Base-by-base conservation (phyloP, 2,888 invertebrate genomes). In the Lutraria lutraria region DNA sequence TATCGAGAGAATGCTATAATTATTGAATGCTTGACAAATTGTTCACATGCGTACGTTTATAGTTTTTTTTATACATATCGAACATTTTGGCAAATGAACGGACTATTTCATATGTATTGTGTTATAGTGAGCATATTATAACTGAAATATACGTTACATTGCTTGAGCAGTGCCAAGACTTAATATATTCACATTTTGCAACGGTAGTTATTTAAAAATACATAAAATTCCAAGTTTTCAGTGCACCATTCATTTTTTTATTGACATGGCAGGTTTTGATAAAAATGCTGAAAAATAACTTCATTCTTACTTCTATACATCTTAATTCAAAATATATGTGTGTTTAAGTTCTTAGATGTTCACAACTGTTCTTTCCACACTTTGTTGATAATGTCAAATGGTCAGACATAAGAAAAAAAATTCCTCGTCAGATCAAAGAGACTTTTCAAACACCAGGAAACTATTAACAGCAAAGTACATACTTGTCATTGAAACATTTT, bases 201-300 rank as follows among this genome's bases (percentile, higher is more conserved):
- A 72, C 12, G 2, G 16, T 19, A 19, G 1, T 56, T 56, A 13
- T 56, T 56, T 56, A 19, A 15, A 6, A 19, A 12, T 56, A 56
- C 56, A 56, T 3, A 19, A 56, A 56, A 19, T 56, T 6, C 16
- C 56, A 56, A 19, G 56, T 6, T 56, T 56, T 56, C 21, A 3
- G 19, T 56, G 56, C 12, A 56, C 3, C 21, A 56, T 56, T 56
- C 56, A 56, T 56, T 56, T 76, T 76, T 34, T 31, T 19, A 34
- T 31, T 76, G 76, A 76, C 76, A 76, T 19, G 76, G 76, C 76
- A 76, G 3, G 31, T 34, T 76, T 34, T 76, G 34, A 76, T 34
- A 76, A 34, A 25, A 31, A 13, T 76, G 76, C 76, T 34, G 76
- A 76, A 10, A 76, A 31, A 16, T 25, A 25, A 31, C 31, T 34